Evolutionary conservation across 2,797 vertebrate genomes (phyloP), one percentile per base, ranked within the genome.

Genomic region (Coranthus polyacanthus): DNA sequence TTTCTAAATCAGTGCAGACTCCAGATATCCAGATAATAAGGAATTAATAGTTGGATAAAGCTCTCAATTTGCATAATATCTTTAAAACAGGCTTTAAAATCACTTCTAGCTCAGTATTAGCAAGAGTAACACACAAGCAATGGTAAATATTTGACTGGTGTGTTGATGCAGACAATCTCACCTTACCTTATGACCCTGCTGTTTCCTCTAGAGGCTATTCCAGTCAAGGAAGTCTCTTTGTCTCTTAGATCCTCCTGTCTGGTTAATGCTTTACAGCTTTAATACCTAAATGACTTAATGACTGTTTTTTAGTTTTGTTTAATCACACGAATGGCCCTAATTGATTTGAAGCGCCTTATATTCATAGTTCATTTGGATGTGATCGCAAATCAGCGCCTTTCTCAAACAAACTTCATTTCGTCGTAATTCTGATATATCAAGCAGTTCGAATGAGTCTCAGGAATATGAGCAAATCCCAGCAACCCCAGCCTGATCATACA

Each of bases 101-200:
- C 15, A 18, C 47, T 55, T 44, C 21, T 42, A 32, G 3, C 6
- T 21, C 10, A 13, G 17, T 2, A 11, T 50, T 59, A 21, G 37
- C 24, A 36, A 52, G 13, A 16, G 21, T 26, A 4, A 5, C 20
- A 13, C 7, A 42, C 26, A 63, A 6, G 13, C 2, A 54, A 26
- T 29, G 72, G 57, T 72, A 24, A 70, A 68, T 75, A 55, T 61
- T 65, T 57, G 47, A 52, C n/a, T 41, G 43, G 24, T 13, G 44
- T 54, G 34, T 36, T 39, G 7, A 22, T 45, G 15, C 13, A 20
- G 22, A 56, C 45, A 39, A 37, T 60, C n/a, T 52, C 50, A 54
- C 29, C 10, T 57, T 46, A 61, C 17, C 18, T 39, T 46, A 29
- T 50, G 38, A 58, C 44, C 54, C 39, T 36, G 6, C 12, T 20